Conservation (phyloP, 1,140 invertebrate genomes). For the Drosophila funebris region DNA sequence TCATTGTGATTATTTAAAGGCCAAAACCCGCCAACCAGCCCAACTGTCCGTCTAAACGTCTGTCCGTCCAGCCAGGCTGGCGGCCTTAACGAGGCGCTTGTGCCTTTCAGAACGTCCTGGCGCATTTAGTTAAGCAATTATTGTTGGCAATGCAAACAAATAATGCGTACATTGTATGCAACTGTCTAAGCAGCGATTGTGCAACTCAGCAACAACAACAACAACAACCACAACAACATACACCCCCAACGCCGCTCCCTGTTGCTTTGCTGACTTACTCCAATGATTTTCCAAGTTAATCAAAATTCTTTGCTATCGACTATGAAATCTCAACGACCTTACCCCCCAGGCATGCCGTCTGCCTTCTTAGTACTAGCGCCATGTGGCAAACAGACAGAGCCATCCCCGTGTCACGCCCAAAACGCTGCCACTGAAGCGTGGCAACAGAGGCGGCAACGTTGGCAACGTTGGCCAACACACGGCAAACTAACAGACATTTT, state of each 20-base stretch:
- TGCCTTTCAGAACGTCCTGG: slow-evolving; percentile 62
- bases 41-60: not conserved
- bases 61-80: not conserved
- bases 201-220: slow-evolving; percentile 7
- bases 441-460: slow-evolving; percentile 30
- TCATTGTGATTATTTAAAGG: slow-evolving; percentile 82
- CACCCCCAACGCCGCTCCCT: not conserved
- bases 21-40: slow-evolving; percentile 31
- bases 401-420: slow-evolving; percentile 61
- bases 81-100: slow-evolving; percentile 73
- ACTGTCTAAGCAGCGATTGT: slow-evolving; percentile 45
- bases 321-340: slow-evolving; percentile 78
- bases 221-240: not conserved
- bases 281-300: slow-evolving; percentile 81
- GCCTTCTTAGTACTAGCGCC: slow-evolving; percentile 56
- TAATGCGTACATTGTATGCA: slow-evolving; percentile 78
- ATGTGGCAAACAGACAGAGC: slow-evolving; percentile 27
- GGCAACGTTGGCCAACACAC: not conserved
- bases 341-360: slow-evolving; percentile 23
- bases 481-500: slow-evolving; percentile 22
- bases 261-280: slow-evolving; percentile 53
- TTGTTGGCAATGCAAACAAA: slow-evolving; percentile 80
- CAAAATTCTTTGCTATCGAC: slow-evolving; percentile 78
- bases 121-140: slow-evolving; percentile 82
- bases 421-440: slow-evolving; percentile 69